Base-by-base conservation (phyloP, 2,797 vertebrate genomes). In the Ammospiza maritima region DNA sequence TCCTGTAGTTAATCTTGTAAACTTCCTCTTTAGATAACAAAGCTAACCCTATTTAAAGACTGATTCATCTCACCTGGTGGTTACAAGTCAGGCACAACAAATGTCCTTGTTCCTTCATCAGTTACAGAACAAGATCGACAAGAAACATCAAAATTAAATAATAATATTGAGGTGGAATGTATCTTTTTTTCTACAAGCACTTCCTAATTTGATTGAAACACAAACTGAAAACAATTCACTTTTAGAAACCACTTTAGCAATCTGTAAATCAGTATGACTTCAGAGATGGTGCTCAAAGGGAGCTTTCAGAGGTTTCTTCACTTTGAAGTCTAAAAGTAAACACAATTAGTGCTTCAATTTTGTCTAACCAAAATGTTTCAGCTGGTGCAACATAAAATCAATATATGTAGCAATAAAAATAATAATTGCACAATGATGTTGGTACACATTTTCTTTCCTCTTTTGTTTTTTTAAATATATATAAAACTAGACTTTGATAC, bases 361-460 rank as follows among this genome's bases (percentile, higher is more conserved):
- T 90, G 2, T 32, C 15, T 73, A 47, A 65, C 3, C 1, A 73
- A 79, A 65, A 30, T 34, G 3, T 4, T 79, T 75, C 16, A 50
- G 0, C 22, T 67, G 3, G 9, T 61, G 7, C 6, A 70, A 58
- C 11, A 61, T 18, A 42, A 50, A 81, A 75, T 61, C 23, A 60
- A 32, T 44, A 17, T 20, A 29, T 10, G 4, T 10, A 56, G 3
- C 11, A 80, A 66, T 38, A 65, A 64, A 18, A 57, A 17, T 10
- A 71, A 34, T 72, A 82, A 74, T 65, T n/a, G 38, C 17, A 71
- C 4, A 9, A 16, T 16, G 8, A 54, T 54, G 6, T 25, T n/a
- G 6, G 25, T 30, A 40, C 3, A 16, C 0, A n/a, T 14, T 44
- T n/a, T 3, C 5, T 61, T 23, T 25, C 3, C 15, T 5, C 7